phyloP scores from a whole-genome alignment of 2,888 invertebrate species.

The Danaus chrysippus region DNA sequence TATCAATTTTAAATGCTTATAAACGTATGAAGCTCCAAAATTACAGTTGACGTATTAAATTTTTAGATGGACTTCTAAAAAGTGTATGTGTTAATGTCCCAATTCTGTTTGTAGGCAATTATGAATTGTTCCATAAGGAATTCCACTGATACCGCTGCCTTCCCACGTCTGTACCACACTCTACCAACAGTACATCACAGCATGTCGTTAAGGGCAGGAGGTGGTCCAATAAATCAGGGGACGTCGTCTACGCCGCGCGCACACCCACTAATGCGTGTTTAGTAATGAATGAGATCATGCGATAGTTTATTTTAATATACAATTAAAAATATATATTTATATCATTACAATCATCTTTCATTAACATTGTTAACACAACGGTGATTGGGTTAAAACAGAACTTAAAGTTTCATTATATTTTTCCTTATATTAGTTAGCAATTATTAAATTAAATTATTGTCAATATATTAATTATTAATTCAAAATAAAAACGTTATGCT shows the following conservation, averaged over 20 bases:
- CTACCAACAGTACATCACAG: conserved; percentile 63
- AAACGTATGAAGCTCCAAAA: no score
- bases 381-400: neutral
- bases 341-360: no score
- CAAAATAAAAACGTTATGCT: neutral
- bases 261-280: conserved; percentile 64
- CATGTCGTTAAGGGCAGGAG: conserved; percentile 77
- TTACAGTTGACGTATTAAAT: no score
- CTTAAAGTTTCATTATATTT: no score
- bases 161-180: conserved; percentile 33
- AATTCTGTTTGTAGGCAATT: neutral
- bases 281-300: conserved; percentile 72
- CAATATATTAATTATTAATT: neutral
- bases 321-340: no score
- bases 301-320: conserved; percentile 38
- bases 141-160: conserved; percentile 16
- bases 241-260: conserved; percentile 67
- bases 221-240: conserved; percentile 75
- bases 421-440: neutral
- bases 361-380: neutral
- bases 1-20: no score
- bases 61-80: no score
- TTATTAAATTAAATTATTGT: neutral
- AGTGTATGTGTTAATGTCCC: no score
- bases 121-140: neutral